phyloP scores from a whole-genome alignment of 1,140 invertebrate genomes.

The Pseudomyrmex flavicornis region DNA sequence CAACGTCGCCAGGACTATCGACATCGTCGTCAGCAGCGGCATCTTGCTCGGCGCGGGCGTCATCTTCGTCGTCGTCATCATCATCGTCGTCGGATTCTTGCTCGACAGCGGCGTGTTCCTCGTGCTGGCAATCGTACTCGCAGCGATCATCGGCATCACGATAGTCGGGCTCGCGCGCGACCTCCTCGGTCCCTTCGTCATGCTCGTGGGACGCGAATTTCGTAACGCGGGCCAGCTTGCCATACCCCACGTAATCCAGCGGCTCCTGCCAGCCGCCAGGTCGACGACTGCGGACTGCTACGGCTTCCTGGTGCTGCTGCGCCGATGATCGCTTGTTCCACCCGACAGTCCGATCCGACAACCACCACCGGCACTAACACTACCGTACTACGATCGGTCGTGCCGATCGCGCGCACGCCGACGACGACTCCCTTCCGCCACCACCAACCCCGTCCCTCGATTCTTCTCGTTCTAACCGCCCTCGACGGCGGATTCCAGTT shows the following conservation, averaged over 20 bases:
- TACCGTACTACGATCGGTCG: constrained; percentile 4
- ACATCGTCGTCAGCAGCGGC: constrained; percentile 24
- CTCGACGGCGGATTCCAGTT: constrained; percentile 53
- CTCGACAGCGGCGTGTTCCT: constrained; percentile 36
- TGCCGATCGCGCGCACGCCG: constrained; percentile 5
- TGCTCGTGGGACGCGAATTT: constrained; percentile 47
- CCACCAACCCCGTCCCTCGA: constrained; percentile 7
- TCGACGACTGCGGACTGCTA: constrained; percentile 64
- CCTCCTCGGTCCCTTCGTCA: constrained; percentile 63
- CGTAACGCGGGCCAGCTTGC: constrained; percentile 34
- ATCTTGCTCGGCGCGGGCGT: constrained; percentile 26
- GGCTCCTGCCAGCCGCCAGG: constrained; percentile 71
- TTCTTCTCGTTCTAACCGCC: constrained; percentile 54
- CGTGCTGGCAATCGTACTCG: constrained; percentile 29
- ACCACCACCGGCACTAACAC: constrained; percentile 10
- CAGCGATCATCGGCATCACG: constrained; percentile 43
- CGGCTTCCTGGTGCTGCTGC: constrained; percentile 17
- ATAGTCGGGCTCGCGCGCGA: constrained; percentile 52
- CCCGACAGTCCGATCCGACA: constrained; percentile 29
- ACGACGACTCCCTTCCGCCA: constrained; percentile 41
- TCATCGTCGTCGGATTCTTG: constrained; percentile 27
- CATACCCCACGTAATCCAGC: constrained; percentile 67
- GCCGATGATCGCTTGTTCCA: constrained; percentile 44
- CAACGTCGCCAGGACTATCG: constrained; percentile 42
- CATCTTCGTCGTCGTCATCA: neutral